Evolutionary conservation across 2,113 vertebrate species (phyloP).

Genomic region (Cheilinus undulatus): DNA sequence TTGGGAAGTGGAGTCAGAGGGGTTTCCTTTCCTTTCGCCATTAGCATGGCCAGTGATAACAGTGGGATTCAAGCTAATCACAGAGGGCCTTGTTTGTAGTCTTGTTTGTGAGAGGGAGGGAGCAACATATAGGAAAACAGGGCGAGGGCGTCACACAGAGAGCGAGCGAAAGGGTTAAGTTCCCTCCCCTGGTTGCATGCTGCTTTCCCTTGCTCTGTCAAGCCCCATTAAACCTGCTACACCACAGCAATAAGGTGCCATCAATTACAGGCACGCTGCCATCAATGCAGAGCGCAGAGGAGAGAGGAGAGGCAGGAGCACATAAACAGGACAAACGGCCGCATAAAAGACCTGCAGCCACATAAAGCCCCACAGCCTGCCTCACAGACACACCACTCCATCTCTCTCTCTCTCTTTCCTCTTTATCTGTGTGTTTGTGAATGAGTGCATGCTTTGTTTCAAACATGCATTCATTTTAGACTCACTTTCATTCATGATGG

Average conservation of each 20-base stretch:
- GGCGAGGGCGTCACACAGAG: conserved; percentile 4
- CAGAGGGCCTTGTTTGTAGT: conserved; percentile 58
- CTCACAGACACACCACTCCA: conserved; percentile 12
- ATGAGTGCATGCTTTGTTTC: conserved; percentile 43
- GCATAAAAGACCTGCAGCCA: conserved; percentile 81
- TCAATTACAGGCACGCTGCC: conserved; percentile 84
- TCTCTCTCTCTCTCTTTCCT: not conserved
- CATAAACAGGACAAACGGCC: conserved; percentile 87
- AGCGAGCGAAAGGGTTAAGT: conserved; percentile 78
- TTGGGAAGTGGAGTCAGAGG: conserved; percentile 67
- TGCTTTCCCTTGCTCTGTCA: conserved; percentile 83
- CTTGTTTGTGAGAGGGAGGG: conserved; percentile 39
- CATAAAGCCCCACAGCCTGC: conserved; percentile 66
- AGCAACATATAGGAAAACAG: not conserved
- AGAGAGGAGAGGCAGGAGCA: conserved; percentile 77
- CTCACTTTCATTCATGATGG: conserved; percentile 44
- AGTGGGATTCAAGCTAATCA: conserved; percentile 69
- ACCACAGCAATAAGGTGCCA: conserved; percentile 86
- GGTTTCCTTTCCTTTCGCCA: conserved; percentile 60
- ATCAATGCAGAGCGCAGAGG: conserved; percentile 77
- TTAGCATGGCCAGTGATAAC: conserved; percentile 64
- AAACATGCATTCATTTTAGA: conserved; percentile 6
- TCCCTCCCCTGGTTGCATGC: conserved; percentile 72
- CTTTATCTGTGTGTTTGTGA: conserved; percentile 16
- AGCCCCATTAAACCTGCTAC: conserved; percentile 86